A percentile compares a stretch with the other conserved stretches of the same genome.
phyloP scores from a whole-genome alignment of 30 jellyfish, hydroid and myxozoan species.

The Aurelia aurita region DNA sequence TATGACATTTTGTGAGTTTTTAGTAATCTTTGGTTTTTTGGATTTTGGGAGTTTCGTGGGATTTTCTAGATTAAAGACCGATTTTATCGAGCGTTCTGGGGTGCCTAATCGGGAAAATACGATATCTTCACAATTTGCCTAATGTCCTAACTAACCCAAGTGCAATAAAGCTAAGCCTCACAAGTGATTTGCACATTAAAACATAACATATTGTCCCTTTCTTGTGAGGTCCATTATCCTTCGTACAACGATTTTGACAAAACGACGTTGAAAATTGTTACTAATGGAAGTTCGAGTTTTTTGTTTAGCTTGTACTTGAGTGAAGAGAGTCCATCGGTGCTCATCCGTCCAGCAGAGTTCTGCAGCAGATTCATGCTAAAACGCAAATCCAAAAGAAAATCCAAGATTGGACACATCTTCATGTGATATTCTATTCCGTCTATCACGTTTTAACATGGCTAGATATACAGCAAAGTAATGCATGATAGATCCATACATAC shows the following conservation, averaged over 20 bases:
- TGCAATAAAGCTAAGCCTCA: no score
- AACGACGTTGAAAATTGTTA: slow-evolving; percentile 56
- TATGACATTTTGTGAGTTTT: no score
- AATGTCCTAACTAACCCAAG: no score
- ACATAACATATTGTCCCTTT: no score
- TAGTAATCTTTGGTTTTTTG: background rate
- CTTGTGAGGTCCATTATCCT: background rate
- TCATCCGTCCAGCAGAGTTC: slow-evolving; percentile 76
- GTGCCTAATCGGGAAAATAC: no score
- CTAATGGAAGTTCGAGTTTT: slow-evolving; percentile 72
- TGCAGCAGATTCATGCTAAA: slow-evolving; percentile 76
- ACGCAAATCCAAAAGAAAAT: background rate
- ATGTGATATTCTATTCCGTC: no score
- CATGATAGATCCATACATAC: background rate
- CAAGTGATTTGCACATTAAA: no score
- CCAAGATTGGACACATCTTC: no score
- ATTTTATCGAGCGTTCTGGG: background rate
- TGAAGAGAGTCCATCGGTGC: slow-evolving; percentile 73
- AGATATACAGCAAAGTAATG: background rate
- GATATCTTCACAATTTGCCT: no score
- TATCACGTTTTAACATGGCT: background rate
- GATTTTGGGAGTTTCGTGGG: background rate
- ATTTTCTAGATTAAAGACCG: background rate
- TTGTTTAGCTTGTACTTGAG: slow-evolving; percentile 57
- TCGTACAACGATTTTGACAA: slow-evolving; percentile 42